Evolutionary conservation across 2,888 invertebrate species (phyloP), one percentile per base, ranked within the genome.

Genomic region (Papilio protenor): DNA sequence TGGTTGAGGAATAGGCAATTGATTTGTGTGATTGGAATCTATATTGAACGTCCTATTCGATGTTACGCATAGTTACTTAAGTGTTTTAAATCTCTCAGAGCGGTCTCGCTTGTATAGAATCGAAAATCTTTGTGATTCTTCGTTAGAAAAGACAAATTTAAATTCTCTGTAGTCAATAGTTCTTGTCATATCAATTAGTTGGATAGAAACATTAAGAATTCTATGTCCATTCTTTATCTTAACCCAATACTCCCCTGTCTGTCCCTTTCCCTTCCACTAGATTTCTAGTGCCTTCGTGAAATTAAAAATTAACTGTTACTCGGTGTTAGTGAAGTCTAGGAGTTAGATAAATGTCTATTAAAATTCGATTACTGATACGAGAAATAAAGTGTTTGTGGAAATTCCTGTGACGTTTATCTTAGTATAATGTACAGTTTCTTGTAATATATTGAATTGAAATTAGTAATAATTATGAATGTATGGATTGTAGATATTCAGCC

Each of bases 201-300:
- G 12, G 1, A 45, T 73, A 73, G 77, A 16, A 70, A 76, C 80
- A 78, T 81, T 81, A 79, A 77, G 77, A 49, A 33, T 45, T 47
- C 77, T 76, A 77, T 74, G 27, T 73, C 27, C 57, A 61, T 61
- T 12, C 33, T 45, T 23, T 81, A 4, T 23, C 71, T 59, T 74
- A 8, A n/a, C 59, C 55, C 69, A 61, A 55, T 52, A 55, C 66
- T 55, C 52, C 69, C 73, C 57, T 57, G 12, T 74, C 71, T 83
- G 83, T 79, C 82, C 84, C 83, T 85, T 85, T 84, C 84, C 83
- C 84, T 86, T 83, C 85, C 92, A 92, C 92, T 93, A 94, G 94
- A 83, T 86, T 85, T 89, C 92, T 94, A 92, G 94, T 94, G 94
- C 94, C 94, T 94, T 94, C 90, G 71, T 78, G 85, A 87, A 76